Percentiles rank a stretch among this genome's conserved stretches.
phyloP scores from a whole-genome alignment of 2,797 vertebrate genomes.

The Phoeniculus purpureus region DNA sequence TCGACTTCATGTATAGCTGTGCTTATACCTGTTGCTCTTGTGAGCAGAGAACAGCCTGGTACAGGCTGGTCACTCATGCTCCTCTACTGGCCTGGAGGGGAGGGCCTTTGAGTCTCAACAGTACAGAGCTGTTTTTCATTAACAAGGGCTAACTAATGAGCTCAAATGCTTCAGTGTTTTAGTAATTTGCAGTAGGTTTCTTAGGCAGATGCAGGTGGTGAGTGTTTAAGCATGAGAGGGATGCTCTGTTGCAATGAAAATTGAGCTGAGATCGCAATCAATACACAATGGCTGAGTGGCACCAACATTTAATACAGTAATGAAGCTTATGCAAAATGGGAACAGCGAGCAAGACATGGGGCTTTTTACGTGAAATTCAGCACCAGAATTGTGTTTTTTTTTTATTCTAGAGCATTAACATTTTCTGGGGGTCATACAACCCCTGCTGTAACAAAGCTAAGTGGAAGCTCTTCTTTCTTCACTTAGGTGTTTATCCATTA shows the following conservation, averaged over 20 bases:
- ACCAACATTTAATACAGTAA: neutral
- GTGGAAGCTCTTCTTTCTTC: neutral
- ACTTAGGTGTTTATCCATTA: neutral
- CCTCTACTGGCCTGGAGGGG: neutral
- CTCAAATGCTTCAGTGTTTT: neutral
- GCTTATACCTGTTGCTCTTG: neutral
- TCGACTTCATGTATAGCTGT: rapidly evolving
- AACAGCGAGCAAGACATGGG: rapidly evolving
- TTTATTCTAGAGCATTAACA: neutral
- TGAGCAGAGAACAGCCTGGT: neutral
- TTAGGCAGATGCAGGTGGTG: neutral
- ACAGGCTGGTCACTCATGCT: rapidly evolving
- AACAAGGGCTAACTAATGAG: rapidly evolving
- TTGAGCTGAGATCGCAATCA: neutral
- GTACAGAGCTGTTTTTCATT: neutral
- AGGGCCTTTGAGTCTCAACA: neutral
- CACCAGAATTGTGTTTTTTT: no score
- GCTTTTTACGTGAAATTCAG: neutral
- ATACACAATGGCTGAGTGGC: neutral
- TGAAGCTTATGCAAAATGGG: neutral
- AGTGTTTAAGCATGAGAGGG: neutral
- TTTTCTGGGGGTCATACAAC: neutral
- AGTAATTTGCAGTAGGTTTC: neutral
- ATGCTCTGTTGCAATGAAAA: neutral
- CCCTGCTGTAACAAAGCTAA: neutral